Evolutionary conservation across 2,797 vertebrate genomes (phyloP).

Genomic region (Epinephelus awoara): DNA sequence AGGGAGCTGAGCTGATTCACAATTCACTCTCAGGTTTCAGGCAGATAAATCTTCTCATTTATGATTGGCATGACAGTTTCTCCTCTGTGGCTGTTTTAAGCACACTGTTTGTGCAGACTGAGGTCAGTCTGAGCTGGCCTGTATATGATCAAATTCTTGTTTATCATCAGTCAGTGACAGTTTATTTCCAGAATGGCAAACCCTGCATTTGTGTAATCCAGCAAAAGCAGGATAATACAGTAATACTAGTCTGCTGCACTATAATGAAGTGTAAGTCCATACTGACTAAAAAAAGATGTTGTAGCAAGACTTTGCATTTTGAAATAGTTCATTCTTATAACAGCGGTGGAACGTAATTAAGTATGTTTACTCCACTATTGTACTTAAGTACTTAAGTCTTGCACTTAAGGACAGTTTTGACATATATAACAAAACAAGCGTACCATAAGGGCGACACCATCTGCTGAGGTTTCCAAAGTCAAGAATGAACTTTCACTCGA

Average conservation of each 20-base stretch:
- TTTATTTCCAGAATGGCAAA: conserved; percentile 63
- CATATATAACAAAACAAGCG: background rate
- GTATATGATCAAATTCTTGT: conserved; percentile 50
- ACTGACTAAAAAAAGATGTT: background rate
- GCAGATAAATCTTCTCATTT: conserved; percentile 60
- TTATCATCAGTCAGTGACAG: conserved; percentile 60
- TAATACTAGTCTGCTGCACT: background rate
- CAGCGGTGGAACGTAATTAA: background rate
- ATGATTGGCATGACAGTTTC: conserved; percentile 51
- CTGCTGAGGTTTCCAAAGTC: conserved; percentile 18
- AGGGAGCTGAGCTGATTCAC: conserved; percentile 66
- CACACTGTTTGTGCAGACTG: conserved; percentile 58
- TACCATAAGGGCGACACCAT: background rate
- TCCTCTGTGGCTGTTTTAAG: conserved; percentile 52
- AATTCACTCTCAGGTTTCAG: conserved; percentile 64
- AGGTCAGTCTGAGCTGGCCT: conserved; percentile 57
- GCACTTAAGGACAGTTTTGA: background rate
- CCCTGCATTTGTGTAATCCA: conserved; percentile 31
- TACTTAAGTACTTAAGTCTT: background rate
- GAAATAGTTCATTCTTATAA: background rate
- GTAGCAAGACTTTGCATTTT: background rate
- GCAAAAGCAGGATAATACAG: conserved; percentile 14
- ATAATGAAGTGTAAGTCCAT: background rate
- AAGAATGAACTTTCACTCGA: background rate
- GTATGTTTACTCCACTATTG: background rate